Conservation (phyloP, 2,797 vertebrate species). For the Acanthis flammea region DNA sequence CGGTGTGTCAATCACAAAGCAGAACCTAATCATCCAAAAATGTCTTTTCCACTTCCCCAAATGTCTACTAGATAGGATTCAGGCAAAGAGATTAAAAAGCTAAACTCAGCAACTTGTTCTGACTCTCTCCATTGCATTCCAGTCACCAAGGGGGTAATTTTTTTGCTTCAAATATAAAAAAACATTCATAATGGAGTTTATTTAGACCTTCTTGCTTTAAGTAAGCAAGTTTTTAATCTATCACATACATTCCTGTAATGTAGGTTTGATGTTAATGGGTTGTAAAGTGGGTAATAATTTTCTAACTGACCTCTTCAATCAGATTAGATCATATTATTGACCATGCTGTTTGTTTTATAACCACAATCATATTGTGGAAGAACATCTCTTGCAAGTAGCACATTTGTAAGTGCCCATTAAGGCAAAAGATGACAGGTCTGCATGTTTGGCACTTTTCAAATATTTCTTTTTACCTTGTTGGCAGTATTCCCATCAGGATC, state of each 20-base stretch:
- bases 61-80: not conserved
- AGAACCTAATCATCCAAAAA: conserved; percentile 40
- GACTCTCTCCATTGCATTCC: not conserved
- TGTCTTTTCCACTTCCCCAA: conserved; percentile 5
- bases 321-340: conserved; percentile 80
- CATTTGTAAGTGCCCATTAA: conserved; percentile 77
- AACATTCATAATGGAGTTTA: conserved; percentile 64
- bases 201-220: conserved; percentile 72
- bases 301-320: conserved; percentile 77
- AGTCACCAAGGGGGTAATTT: conserved; percentile 52
- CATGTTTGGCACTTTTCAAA: conserved; percentile 70
- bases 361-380: conserved; percentile 78
- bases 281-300: conserved; percentile 81
- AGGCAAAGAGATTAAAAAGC: conserved; percentile 29
- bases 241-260: conserved; percentile 74
- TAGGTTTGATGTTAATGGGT: conserved; percentile 78
- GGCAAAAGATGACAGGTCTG: conserved; percentile 71
- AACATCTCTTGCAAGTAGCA: conserved; percentile 72
- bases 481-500: conserved; percentile 58
- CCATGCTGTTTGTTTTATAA: conserved; percentile 78
- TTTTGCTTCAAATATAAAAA: conserved; percentile 52
- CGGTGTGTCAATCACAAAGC: conserved; percentile 37
- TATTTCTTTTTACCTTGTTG: conserved; percentile 55
- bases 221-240: conserved; percentile 79
- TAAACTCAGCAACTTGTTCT: conserved; percentile 55